Conservation (phyloP, 1,140 invertebrate genomes). For the Drosophila parabipectinata region DNA sequence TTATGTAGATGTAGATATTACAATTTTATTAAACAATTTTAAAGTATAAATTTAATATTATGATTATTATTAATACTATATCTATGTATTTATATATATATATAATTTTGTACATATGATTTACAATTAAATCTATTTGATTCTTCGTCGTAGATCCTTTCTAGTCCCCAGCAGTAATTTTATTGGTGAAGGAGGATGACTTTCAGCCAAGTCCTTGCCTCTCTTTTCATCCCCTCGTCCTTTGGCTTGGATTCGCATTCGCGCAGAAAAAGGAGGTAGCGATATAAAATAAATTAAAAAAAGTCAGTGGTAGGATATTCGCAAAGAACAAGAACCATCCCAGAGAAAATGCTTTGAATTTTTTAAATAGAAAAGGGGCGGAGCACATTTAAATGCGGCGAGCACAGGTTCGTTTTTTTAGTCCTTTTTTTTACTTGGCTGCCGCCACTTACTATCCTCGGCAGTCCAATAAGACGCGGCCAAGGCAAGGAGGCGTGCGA, state of each 20-base stretch:
- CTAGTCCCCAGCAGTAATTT: slow-evolving; percentile 32
- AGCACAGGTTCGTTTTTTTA: slow-evolving; percentile 26
- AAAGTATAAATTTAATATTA: too few relatives aligned
- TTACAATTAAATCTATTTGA: too few relatives aligned
- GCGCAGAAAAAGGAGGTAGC: slow-evolving; percentile 56
- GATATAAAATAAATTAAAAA: slow-evolving; percentile 79
- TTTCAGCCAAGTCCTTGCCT: slow-evolving; percentile 45
- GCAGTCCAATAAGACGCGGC: slow-evolving; percentile 74
- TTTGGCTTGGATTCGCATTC: slow-evolving; percentile 12
- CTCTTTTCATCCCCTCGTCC: not conserved
- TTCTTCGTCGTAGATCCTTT: too few relatives aligned
- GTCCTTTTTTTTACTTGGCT: slow-evolving; percentile 41
- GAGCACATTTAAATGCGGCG: slow-evolving; percentile 78
- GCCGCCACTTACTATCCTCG: slow-evolving; percentile 35
- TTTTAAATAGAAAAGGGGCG: slow-evolving; percentile 81
- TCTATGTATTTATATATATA: too few relatives aligned
- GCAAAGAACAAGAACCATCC: slow-evolving; percentile 13
- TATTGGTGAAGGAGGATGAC: slow-evolving; percentile 62
- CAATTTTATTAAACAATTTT: too few relatives aligned
- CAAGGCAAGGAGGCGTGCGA: slow-evolving; percentile 43
- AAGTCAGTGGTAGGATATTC: slow-evolving; percentile 53
- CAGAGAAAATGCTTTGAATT: slow-evolving; percentile 67
- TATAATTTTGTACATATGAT: too few relatives aligned
- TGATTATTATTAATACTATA: too few relatives aligned
- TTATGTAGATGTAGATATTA: too few relatives aligned